Evolutionary conservation across 2,888 invertebrate species (phyloP), one percentile per base, ranked within the genome.

Genomic region (Notodonta dromedarius): DNA sequence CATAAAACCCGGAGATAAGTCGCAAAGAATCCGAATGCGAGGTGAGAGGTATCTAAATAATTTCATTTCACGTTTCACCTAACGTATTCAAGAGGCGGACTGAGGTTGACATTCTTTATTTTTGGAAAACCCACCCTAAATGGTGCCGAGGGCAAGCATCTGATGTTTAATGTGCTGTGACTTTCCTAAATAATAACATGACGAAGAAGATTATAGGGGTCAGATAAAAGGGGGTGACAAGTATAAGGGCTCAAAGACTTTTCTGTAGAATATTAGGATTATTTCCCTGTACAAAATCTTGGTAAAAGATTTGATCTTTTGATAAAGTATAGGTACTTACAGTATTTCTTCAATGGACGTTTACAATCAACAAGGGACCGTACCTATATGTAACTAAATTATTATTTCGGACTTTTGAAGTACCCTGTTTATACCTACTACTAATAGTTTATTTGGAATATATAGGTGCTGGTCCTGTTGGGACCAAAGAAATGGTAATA

Each of bases 31-130:
- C 68, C 67, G 67, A 74, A 75, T 70, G 72, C 60, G 70, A 74
- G 68, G 74, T 72, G 72, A 66, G 76, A 78, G 76, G 70, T 76
- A 79, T 79, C 74, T 73, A 73, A 75, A 78, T 80, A 78, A 84
- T 84, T 78, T 80, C 66, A 79, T 83, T 83, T 80, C 72, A 81
- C 77, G 74, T 80, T 76, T 74, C 73, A 76, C 70, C 67, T 75
- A 69, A 75, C 76, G 71, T 73, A 70, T 69, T 72, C 59, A 67
- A 66, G 68, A 52, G 52, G 9, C 52, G 16, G 13, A 11, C 52
- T 13, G 52, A 13, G 52, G 71, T 69, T 68, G 69, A 75, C 75
- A 78, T 78, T 79, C 76, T 77, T 75, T 80, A 70, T 76, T 69
- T 72, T 69, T 61, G 67, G 72, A 70, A 72, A 70, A 66, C 71